Evolutionary conservation across 2,113 vertebrate species (phyloP).

Genomic region (Muntiacus reevesi): DNA sequence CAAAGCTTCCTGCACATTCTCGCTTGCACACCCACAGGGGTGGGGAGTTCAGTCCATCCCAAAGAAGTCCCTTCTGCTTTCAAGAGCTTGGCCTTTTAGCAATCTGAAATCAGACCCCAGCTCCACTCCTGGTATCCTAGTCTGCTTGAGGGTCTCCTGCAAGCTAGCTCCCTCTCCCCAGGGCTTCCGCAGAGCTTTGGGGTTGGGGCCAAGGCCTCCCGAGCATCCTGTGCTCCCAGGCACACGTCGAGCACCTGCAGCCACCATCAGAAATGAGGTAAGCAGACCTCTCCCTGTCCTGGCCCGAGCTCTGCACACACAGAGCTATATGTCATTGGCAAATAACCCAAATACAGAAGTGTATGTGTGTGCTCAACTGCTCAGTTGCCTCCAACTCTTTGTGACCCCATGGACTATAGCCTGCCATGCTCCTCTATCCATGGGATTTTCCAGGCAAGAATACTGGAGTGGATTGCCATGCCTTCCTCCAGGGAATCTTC

Average conservation of each 20-base stretch:
- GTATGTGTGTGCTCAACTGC: not conserved
- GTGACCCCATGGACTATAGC: not conserved
- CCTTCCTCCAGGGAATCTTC: not conserved
- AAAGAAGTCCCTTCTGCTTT: not conserved
- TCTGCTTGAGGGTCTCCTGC: not conserved
- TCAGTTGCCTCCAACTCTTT: not conserved
- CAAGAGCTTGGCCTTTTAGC: not conserved
- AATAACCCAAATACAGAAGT: not conserved
- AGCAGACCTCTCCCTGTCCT: not conserved
- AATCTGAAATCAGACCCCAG: not conserved
- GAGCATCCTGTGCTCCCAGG: not conserved
- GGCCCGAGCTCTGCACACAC: not conserved
- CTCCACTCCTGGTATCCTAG: not conserved
- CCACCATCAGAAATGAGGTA: not conserved
- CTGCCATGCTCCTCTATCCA: not conserved
- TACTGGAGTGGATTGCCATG: not conserved
- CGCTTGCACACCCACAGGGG: not conserved
- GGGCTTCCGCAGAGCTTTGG: not conserved
- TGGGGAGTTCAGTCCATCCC: not conserved
- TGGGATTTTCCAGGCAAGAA: not conserved
- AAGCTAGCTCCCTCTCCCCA: not conserved
- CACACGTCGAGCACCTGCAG: no score
- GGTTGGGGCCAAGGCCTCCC: not conserved
- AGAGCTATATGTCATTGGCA: not conserved
- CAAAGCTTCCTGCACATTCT: not conserved